phyloP scores from a whole-genome alignment of 2,888 invertebrate genomes.

The Adelognathus sp. region DNA sequence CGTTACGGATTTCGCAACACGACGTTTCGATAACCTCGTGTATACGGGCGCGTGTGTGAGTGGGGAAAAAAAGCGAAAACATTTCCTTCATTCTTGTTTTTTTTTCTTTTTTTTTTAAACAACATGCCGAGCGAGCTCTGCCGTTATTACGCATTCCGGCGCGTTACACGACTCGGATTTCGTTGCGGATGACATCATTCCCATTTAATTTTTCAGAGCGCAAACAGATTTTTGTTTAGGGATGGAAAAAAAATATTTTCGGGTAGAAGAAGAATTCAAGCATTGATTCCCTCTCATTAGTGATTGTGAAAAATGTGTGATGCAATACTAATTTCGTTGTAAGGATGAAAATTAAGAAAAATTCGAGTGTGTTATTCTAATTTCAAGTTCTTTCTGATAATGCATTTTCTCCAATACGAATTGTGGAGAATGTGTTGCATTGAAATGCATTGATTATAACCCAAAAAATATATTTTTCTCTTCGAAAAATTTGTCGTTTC shows the following conservation, averaged over 20 bases:
- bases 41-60: not conserved
- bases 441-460: too few species aligned
- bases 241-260: not conserved
- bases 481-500: too few species aligned
- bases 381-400: too few species aligned
- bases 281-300: too few species aligned
- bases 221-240: not conserved
- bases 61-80: conserved; percentile 1
- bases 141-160: not conserved
- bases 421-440: too few species aligned
- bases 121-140: not conserved
- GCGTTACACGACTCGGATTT: not conserved
- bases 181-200: not conserved
- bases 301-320: too few species aligned
- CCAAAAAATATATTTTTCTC: too few species aligned
- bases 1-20: conserved; percentile 50
- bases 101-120: not conserved
- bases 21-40: conserved; percentile 49
- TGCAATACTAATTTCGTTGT: too few species aligned
- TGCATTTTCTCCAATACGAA: too few species aligned
- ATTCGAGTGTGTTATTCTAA: too few species aligned
- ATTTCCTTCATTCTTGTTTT: not conserved
- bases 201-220: not conserved
- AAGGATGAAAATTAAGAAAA: too few species aligned
- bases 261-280: too few species aligned